phyloP scores from a whole-genome alignment of 2,113 vertebrate genomes.

The Psephotus haematonotus region DNA sequence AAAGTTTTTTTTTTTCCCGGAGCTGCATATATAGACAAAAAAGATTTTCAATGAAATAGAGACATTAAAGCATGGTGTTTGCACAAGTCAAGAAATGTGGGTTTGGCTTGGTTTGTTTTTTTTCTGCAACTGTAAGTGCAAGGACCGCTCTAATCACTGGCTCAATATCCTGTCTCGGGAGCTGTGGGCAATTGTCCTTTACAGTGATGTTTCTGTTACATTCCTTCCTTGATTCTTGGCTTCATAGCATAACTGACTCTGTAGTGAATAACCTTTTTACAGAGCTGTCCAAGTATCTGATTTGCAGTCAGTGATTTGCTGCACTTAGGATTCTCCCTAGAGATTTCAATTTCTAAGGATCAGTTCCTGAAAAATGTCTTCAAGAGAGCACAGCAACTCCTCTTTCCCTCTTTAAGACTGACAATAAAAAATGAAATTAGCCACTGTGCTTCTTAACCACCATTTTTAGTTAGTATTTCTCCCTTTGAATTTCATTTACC shows the following conservation, averaged over 20 bases:
- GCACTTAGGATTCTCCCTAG: background rate
- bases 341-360: conserved; percentile 15
- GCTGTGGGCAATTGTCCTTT: background rate
- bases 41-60: background rate
- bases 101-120: background rate
- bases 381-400: background rate
- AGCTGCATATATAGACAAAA: background rate
- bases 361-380: background rate
- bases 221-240: background rate
- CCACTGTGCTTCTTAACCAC: background rate
- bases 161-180: background rate
- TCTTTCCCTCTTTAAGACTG: background rate
- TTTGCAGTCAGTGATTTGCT: background rate
- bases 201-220: background rate
- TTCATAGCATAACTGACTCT: background rate
- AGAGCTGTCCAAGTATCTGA: background rate
- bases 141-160: background rate
- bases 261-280: background rate
- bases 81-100: background rate
- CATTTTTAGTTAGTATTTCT: background rate
- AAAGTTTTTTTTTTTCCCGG: background rate
- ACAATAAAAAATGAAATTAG: background rate
- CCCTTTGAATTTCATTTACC: background rate
- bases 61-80: background rate
- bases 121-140: background rate